These are phyloP conservation scores for Vicugna pacos DNA, from an alignment of 2,113 vertebrate species.

Conservation along the genomic window DNA sequence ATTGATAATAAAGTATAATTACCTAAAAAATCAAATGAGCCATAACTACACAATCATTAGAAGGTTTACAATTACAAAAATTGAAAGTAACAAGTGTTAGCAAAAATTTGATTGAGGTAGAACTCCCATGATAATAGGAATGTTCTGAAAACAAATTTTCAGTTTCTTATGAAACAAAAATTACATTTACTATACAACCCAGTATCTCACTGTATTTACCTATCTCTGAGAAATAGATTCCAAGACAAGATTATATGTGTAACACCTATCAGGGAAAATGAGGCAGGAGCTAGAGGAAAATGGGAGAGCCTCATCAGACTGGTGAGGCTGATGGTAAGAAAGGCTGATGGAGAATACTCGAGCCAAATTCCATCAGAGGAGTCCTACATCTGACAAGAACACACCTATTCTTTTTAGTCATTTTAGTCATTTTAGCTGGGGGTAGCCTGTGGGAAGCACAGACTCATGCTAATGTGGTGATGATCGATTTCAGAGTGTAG, in stretches of 20 bases:
- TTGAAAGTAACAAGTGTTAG: too few relatives aligned
- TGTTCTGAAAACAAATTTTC: background rate
- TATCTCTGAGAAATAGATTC: background rate
- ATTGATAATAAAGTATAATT: too few relatives aligned
- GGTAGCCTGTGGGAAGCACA: background rate
- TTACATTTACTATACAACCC: background rate
- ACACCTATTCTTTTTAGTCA: background rate
- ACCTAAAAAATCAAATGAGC: background rate
- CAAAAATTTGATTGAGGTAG: background rate
- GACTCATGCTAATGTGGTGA: background rate
- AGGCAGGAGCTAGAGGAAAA: background rate
- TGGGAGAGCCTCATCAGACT: background rate
- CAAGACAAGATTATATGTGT: background rate
- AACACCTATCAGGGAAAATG: background rate
- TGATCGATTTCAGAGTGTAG: background rate
- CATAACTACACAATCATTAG: background rate
- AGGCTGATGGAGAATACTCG: background rate
- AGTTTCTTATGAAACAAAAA: background rate
- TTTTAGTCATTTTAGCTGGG: background rate
- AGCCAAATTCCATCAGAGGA: background rate
- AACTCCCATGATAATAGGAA: background rate
- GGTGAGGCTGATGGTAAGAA: background rate
- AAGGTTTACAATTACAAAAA: background rate
- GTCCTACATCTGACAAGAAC: background rate
- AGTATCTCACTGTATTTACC: background rate